Evolutionary conservation across 2,113 vertebrate genomes (phyloP).

Genomic region (Cryptotis parvus): DNA sequence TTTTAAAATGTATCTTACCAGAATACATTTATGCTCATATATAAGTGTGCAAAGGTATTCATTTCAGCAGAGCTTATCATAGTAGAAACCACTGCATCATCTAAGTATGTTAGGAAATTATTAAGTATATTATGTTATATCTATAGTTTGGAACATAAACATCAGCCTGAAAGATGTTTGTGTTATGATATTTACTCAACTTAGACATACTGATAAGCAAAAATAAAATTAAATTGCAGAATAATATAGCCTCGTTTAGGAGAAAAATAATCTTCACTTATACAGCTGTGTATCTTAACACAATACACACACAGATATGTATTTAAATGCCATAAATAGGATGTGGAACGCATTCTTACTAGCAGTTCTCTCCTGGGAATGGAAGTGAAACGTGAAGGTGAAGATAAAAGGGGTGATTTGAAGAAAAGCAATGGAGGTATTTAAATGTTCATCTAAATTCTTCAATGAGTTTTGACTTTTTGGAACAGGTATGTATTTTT

Average conservation of each 20-base stretch:
- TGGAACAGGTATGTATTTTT: conserved; percentile 12
- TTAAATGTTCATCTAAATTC: conserved; percentile 25
- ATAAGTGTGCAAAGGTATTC: not conserved
- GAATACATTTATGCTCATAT: not conserved
- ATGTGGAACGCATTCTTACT: not conserved
- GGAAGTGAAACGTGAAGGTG: not conserved
- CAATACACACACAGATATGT: not conserved
- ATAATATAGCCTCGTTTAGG: not conserved
- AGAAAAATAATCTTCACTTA: not conserved
- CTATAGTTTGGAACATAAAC: not conserved
- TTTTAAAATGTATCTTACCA: not conserved
- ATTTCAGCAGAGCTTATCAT: not conserved
- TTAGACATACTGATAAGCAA: not conserved
- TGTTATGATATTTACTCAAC: conserved; percentile 14
- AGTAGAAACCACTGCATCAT: not conserved
- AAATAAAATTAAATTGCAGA: conserved; percentile 33
- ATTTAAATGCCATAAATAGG: not conserved
- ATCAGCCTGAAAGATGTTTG: not conserved
- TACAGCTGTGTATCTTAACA: not conserved
- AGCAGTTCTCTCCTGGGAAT: not conserved
- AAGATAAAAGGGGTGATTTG: not conserved
- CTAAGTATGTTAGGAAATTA: not conserved
- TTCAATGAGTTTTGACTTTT: conserved; percentile 22
- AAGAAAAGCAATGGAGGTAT: not conserved
- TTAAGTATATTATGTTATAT: not conserved